Evolutionary conservation across 2,888 invertebrate species (phyloP), one percentile per base, ranked within the genome.

Genomic region (Caenorhabditis sp.): DNA sequence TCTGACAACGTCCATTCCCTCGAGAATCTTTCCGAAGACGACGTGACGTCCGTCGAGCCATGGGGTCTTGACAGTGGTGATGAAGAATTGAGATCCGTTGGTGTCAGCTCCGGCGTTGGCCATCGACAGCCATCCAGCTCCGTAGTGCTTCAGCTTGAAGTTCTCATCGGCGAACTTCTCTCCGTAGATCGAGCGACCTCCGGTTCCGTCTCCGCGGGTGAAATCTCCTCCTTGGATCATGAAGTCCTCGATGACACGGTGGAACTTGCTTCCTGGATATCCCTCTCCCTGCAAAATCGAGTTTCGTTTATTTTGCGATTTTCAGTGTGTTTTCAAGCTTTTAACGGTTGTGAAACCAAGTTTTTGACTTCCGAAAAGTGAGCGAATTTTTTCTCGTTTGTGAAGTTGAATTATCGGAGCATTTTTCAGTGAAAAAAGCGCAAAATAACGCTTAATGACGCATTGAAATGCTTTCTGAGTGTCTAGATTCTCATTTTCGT

Each of bases 61-160:
- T 1, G 95, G 95, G 1, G 97, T 95, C 19, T 95, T 94, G 84
- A 86, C 86, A 22, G 85, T 85, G n/a, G 96, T 96, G 90, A 98
- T 96, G 93, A 97, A 95, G 93, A 97, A 97, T 93, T 97, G 97
- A 88, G 96, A 97, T 5, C 97, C 89, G 93, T 97, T 97, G n/a
- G 96, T 96, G 91, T 97, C 94, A 51, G 84, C 85, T 59, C 94
- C 94, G 73, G 93, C 93, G 90, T 97, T 97, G 1, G 97, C 97
- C 97, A 97, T 97, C 86, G 96, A 96, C 51, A 97, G 93, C 93
- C 96, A 95, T 75, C 97, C 97, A 31, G 91, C 85, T 70, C 91
- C 91, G 79, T 92, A 91, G 85, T 91, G 91, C 85, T 90, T 86
- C 80, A 91, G 86, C 59, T 87, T 88, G 85, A 88, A 88, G 84